phyloP scores from a whole-genome alignment of 1,140 invertebrate genomes.

The Lucilia sericata region DNA sequence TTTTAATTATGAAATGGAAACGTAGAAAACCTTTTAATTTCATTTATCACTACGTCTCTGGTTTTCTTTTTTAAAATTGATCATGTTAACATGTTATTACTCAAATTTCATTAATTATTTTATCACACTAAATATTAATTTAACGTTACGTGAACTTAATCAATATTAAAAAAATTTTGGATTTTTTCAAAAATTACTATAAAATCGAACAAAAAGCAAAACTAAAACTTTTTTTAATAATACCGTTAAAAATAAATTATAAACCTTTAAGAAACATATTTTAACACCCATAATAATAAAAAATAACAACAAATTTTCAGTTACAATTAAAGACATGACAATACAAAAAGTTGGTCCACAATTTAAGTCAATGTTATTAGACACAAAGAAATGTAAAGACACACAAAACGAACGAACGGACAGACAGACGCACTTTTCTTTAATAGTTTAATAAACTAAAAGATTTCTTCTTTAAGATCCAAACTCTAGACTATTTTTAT shows the following conservation, averaged over 20 bases:
- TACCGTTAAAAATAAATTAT: not conserved
- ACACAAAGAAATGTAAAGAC: not conserved
- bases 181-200: too few relatives aligned
- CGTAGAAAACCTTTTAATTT: too few relatives aligned
- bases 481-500: not conserved
- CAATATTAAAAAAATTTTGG: not conserved
- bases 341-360: not conserved
- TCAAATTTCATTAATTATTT: not conserved
- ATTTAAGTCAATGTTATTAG: slow-evolving; percentile 1
- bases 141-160: slow-evolving; percentile 30
- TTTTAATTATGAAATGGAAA: too few relatives aligned
- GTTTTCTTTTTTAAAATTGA: not conserved
- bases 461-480: too few relatives aligned
- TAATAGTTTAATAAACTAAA: too few relatives aligned
- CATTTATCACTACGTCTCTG: not conserved
- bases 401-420: not conserved
- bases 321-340: not conserved
- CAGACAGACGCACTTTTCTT: too few relatives aligned
- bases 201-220: too few relatives aligned
- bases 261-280: not conserved
- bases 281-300: not conserved
- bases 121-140: not conserved
- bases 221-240: not conserved
- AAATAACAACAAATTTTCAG: not conserved
- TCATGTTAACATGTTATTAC: not conserved